Evolutionary conservation across 92 coral and sea anemone genomes (phyloP), one percentile per base, ranked within the genome.

Genomic region (Palythoa caribaeorum): DNA sequence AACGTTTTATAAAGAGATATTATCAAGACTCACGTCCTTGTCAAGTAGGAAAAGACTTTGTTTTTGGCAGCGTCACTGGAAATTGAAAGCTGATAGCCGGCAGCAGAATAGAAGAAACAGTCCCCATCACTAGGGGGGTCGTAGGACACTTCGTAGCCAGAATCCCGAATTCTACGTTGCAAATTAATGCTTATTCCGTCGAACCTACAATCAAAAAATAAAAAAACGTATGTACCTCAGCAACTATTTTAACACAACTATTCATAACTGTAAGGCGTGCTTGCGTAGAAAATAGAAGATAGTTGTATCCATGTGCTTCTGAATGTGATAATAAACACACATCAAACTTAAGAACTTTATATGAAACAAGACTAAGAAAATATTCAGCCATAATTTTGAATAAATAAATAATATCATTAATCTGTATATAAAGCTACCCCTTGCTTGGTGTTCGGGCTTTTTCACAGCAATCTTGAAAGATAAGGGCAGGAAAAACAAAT

Each of bases 61-160:
- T 86, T 86, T 83, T 86, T 86, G 54, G 83, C 89, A 44, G 88
- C 73, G 54, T 51, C 71, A 35, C 88, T 47, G 60, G 60, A 53
- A 21, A 57, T 47, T 60, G 74, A 51, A 69, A 74, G 79, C 40
- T 86, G 89, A 75, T 37, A 53, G 55, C 74, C 83, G 71, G 89
- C 89, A 20, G 89, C 89, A 75, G 69, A 70, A 76, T 86, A 86
- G 69, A 75, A 86, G 28, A 28, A 28, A 21, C 89, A 86, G 83
- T 86, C 89, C 40, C 83, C 89, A 76, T 86, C 75, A 36, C 39
- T 86, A 37, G 89, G 89, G 89, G 83, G 89, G 69, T 86, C 16
- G 83, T 55, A 76, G 83, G 51, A 10, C 83, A 75, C 76, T 39
- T 86, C 76, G 9, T 39, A 86, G 75, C 89, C 83, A 75, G 65